Conservation (phyloP, 2,113 vertebrate genomes). For the Labrus mixtus region DNA sequence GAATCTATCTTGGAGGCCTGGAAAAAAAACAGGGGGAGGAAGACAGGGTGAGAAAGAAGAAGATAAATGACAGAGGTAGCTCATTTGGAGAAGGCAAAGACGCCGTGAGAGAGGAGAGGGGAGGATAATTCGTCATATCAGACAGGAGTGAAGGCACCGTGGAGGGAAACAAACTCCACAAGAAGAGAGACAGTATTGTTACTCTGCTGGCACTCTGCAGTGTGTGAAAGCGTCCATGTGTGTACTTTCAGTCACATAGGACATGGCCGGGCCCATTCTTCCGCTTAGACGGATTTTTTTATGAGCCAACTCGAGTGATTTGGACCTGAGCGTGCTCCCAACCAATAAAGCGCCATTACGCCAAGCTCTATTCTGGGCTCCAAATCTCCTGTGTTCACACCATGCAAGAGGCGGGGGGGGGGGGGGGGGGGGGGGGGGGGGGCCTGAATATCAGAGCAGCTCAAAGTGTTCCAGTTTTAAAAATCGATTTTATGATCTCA, state of each 20-base stretch:
- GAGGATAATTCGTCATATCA: conserved; percentile 61
- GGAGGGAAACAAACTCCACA: conserved; percentile 22
- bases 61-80: background rate
- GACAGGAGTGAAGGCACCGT: conserved; percentile 37
- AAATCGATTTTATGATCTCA: background rate
- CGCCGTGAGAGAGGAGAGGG: background rate
- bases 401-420: conserved; percentile 9
- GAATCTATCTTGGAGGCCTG: conserved; percentile 96
- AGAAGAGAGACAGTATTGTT: conserved; percentile 60
- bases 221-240: conserved; percentile 34
- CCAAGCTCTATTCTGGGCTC: conserved; percentile 36
- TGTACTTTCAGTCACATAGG: conserved; percentile 8
- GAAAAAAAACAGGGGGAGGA: background rate
- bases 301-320: conserved; percentile 52
- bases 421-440: too few relatives aligned
- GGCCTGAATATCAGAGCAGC: conserved; percentile 12
- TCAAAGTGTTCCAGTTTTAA: background rate
- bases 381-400: conserved; percentile 25
- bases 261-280: conserved; percentile 36
- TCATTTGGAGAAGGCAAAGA: background rate
- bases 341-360: conserved; percentile 55
- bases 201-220: conserved; percentile 31
- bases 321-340: conserved; percentile 31
- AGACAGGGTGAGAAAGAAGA: background rate
- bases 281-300: conserved; percentile 40